phyloP scores from a whole-genome alignment of 2,888 invertebrate species.

The Chelonus formosanus region DNA sequence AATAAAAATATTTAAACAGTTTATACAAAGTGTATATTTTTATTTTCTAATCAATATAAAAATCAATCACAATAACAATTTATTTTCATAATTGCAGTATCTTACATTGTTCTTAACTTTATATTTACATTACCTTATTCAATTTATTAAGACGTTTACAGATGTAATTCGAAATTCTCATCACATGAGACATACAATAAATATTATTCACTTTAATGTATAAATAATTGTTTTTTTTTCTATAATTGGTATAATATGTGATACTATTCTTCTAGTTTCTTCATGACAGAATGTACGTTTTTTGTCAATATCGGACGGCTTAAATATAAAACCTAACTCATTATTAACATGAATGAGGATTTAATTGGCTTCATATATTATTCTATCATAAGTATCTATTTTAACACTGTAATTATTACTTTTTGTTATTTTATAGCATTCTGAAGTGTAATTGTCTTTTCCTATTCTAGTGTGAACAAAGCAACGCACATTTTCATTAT shows the following conservation, averaged over 20 bases:
- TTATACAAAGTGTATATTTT: too few relatives aligned
- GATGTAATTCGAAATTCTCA: slow-evolving; percentile 17
- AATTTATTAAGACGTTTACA: too few relatives aligned
- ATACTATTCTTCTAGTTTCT: slow-evolving; percentile 10
- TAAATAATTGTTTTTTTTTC: slow-evolving; percentile 9
- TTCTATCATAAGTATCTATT: slow-evolving; percentile 16
- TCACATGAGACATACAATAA: slow-evolving; percentile 16
- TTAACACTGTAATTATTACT: slow-evolving; percentile 26
- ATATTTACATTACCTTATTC: too few relatives aligned
- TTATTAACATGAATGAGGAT: slow-evolving; percentile 17
- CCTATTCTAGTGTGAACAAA: slow-evolving; percentile 28
- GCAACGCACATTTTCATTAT: too few relatives aligned
- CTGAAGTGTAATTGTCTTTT: slow-evolving; percentile 30
- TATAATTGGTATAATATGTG: slow-evolving; percentile 25
- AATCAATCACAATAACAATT: too few relatives aligned
- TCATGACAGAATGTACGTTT: slow-evolving; percentile 16
- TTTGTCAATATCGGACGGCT: slow-evolving; percentile 18
- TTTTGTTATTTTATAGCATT: slow-evolving; percentile 31
- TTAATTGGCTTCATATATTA: slow-evolving; percentile 26
- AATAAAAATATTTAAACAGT: too few relatives aligned
- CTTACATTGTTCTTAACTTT: too few relatives aligned
- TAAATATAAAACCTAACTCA: slow-evolving; percentile 18
- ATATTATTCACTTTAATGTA: slow-evolving; percentile 19
- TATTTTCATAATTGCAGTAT: too few relatives aligned
- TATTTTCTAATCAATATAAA: too few relatives aligned